Evolutionary conservation across 2,797 vertebrate genomes (phyloP).

Genomic region (Gephyroberyx darwinii): DNA sequence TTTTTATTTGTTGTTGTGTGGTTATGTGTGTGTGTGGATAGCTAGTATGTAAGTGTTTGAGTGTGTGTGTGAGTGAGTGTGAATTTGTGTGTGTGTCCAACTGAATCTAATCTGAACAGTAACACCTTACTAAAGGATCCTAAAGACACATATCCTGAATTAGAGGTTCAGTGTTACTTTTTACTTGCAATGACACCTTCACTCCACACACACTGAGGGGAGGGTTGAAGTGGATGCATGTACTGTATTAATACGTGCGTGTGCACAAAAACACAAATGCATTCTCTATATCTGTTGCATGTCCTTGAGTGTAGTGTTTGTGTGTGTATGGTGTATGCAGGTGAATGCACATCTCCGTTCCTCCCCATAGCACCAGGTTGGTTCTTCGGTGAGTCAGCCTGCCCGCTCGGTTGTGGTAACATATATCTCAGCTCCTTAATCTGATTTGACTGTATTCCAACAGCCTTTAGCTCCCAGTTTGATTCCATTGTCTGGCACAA

Average conservation of each 20-base stretch:
- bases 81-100: neutral
- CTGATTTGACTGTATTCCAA: slow-evolving; percentile 73
- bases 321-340: slow-evolving; percentile 1
- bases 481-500: slow-evolving; percentile 71
- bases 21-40: neutral
- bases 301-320: neutral
- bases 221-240: too few relatives aligned
- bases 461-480: slow-evolving; percentile 59
- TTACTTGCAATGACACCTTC: too few relatives aligned
- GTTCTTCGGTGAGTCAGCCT: slow-evolving; percentile 55
- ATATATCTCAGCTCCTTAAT: slow-evolving; percentile 74
- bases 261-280: too few relatives aligned
- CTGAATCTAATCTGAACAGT: too few relatives aligned
- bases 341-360: slow-evolving; percentile 25
- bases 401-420: slow-evolving; percentile 66
- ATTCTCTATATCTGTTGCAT: too few relatives aligned
- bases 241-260: too few relatives aligned
- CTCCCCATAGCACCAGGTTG: slow-evolving; percentile 33
- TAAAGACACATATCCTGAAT: too few relatives aligned
- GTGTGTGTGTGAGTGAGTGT: neutral
- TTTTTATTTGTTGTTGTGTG: neutral
- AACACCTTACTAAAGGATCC: too few relatives aligned
- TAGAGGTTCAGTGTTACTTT: too few relatives aligned
- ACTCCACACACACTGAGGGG: too few relatives aligned
- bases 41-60: neutral